A percentile compares a stretch with the other conserved stretches of the same genome.
Conservation (phyloP, 2,113 vertebrate species). For the Pollimyrus isidori region DNA sequence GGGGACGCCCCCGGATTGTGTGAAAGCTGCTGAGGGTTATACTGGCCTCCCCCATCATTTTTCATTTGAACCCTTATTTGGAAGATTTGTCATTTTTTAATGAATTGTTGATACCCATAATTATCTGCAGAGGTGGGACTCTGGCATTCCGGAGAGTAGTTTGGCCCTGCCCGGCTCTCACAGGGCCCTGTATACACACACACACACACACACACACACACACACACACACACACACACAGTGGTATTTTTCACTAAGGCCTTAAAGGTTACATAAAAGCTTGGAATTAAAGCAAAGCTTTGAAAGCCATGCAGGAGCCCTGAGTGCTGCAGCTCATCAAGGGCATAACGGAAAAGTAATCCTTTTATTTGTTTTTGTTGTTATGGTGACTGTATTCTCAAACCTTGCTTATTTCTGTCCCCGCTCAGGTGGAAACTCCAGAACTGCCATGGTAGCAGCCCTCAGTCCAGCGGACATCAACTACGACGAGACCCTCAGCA, state of each 20-base stretch:
- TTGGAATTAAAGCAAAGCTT: background rate
- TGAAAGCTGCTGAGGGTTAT: background rate
- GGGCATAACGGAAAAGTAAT: background rate
- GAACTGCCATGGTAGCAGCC: slow-evolving; percentile 97
- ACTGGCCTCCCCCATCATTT: background rate
- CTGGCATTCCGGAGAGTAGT: background rate
- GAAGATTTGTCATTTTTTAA: background rate
- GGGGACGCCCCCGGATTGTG: background rate
- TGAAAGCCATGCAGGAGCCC: background rate
- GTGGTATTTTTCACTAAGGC: background rate
- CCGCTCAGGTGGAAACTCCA: slow-evolving; percentile 77
- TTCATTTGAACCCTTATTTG: background rate
- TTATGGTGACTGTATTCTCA: background rate
- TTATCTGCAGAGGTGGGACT: background rate
- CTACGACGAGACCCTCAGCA: slow-evolving; percentile 98
- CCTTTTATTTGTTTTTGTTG: background rate
- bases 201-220: too few species aligned
- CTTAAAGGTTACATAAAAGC: background rate
- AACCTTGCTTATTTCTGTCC: background rate
- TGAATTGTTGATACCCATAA: background rate
- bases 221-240: background rate
- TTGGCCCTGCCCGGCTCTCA: background rate
- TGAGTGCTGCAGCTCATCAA: background rate
- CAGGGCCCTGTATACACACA: background rate
- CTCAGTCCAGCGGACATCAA: slow-evolving; percentile 98